phyloP scores from a whole-genome alignment of 2,113 vertebrate genomes.

The Heteronetta atricapilla region DNA sequence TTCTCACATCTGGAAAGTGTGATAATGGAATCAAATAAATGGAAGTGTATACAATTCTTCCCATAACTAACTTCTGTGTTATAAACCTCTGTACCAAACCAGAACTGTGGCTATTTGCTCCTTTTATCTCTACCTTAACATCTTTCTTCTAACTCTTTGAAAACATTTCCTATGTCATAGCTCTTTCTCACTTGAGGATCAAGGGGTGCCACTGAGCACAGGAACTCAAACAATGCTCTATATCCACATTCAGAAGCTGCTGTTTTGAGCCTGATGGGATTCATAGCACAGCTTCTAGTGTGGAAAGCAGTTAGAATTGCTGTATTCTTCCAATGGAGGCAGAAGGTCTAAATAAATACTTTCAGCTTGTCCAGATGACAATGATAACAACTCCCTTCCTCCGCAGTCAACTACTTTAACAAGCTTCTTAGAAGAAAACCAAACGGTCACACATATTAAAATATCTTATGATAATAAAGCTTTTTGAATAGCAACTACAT shows the following conservation, averaged over 20 bases:
- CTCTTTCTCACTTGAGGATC: not conserved
- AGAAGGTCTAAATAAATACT: not conserved
- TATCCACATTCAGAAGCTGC: not conserved
- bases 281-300: not conserved
- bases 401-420: not conserved
- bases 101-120: not conserved
- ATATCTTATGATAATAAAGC: not conserved
- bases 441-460: not conserved
- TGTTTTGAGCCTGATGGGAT: not conserved
- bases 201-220: not conserved
- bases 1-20: not conserved
- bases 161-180: not conserved
- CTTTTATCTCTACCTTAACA: not conserved
- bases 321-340: not conserved
- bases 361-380: not conserved
- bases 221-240: not conserved
- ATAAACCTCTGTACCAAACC: not conserved
- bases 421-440: not conserved
- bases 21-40: not conserved
- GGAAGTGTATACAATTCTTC: not conserved
- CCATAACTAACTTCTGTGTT: not conserved
- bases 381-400: not conserved
- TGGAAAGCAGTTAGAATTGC: not conserved
- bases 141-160: not conserved
- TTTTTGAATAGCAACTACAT: not conserved